A percentile compares a stretch with the other conserved stretches of the same genome.
Conservation (phyloP, 2,888 invertebrate species). For the Scaptomyza flava region DNA sequence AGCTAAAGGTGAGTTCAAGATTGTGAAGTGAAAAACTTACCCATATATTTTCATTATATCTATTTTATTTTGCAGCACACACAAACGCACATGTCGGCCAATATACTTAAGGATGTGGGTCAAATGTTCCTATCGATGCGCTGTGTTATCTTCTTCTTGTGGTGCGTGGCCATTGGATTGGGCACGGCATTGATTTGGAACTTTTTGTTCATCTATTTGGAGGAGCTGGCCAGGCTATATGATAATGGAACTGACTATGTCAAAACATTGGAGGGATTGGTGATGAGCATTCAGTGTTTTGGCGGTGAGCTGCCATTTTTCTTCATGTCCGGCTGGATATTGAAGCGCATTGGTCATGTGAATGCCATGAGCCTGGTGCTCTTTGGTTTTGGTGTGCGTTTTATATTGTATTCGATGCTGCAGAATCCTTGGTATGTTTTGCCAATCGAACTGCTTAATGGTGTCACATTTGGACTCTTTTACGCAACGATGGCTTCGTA, state of each 20-base stretch:
- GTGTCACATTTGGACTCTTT: constrained; percentile 94
- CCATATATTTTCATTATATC: not conserved
- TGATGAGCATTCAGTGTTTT: constrained; percentile 91
- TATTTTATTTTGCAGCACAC: constrained; percentile 85
- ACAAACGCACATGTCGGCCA: constrained; percentile 88
- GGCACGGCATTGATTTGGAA: constrained; percentile 94
- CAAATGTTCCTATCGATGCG: constrained; percentile 88
- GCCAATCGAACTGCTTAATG: constrained; percentile 94
- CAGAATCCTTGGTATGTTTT: constrained; percentile 93
- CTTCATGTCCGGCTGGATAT: constrained; percentile 91
- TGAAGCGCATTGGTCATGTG: constrained; percentile 92
- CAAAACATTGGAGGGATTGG: constrained; percentile 91
- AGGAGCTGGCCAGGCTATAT: constrained; percentile 87
- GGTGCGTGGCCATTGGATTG: constrained; percentile 93
- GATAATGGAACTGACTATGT: constrained; percentile 86
- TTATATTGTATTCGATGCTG: constrained; percentile 92
- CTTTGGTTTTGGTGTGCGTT: constrained; percentile 91
- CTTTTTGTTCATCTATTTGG: constrained; percentile 93
- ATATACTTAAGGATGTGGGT: constrained; percentile 89
- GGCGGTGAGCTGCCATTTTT: constrained; percentile 94
- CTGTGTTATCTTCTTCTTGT: constrained; percentile 90
- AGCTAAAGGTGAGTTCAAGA: constrained; percentile 86
- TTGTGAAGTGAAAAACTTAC: not conserved
- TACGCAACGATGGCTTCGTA: constrained; percentile 95
- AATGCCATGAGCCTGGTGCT: constrained; percentile 93